Percentiles rank a stretch among this genome's conserved stretches.
phyloP scores from a whole-genome alignment of 2,888 invertebrate genomes.

The Trichopoda pennipes region DNA sequence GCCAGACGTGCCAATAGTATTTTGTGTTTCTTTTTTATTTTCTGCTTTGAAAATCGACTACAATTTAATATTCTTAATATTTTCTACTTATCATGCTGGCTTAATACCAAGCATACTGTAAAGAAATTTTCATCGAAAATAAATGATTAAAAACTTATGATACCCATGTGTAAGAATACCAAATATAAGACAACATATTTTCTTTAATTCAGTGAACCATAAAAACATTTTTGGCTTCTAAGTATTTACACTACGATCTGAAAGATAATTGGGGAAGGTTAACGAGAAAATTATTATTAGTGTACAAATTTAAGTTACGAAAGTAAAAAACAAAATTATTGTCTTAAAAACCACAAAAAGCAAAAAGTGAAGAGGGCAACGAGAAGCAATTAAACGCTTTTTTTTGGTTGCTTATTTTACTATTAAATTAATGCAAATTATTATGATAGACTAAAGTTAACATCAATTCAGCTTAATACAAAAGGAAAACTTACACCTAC shows the following conservation, averaged over 20 bases:
- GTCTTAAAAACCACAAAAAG: not conserved
- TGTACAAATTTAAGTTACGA: not conserved
- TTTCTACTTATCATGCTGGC: not conserved
- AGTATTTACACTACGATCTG: conserved; percentile 11
- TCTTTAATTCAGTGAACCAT: conserved; percentile 26
- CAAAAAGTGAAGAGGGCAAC: not conserved
- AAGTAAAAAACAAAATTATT: not conserved
- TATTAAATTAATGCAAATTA: conserved; percentile 63
- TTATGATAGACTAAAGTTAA: conserved; percentile 44
- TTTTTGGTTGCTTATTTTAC: conserved; percentile 44
- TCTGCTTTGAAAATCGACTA: not conserved
- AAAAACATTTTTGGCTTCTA: conserved; percentile 22
- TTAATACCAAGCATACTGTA: not conserved
- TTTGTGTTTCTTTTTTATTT: not conserved
- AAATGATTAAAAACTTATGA: conserved; percentile 49
- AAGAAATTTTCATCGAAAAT: conserved; percentile 20
- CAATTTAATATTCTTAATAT: conserved; percentile 17
- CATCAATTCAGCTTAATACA: conserved; percentile 23
- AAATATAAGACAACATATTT: conserved; percentile 34
- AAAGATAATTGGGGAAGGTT: not conserved
- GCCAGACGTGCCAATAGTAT: not conserved
- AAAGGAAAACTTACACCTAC: conserved; percentile 12
- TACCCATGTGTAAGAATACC: conserved; percentile 19
- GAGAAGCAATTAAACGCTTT: conserved; percentile 48
- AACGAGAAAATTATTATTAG: not conserved